Base-by-base conservation (phyloP, 2,797 vertebrate species). In the Anas bernieri region DNA sequence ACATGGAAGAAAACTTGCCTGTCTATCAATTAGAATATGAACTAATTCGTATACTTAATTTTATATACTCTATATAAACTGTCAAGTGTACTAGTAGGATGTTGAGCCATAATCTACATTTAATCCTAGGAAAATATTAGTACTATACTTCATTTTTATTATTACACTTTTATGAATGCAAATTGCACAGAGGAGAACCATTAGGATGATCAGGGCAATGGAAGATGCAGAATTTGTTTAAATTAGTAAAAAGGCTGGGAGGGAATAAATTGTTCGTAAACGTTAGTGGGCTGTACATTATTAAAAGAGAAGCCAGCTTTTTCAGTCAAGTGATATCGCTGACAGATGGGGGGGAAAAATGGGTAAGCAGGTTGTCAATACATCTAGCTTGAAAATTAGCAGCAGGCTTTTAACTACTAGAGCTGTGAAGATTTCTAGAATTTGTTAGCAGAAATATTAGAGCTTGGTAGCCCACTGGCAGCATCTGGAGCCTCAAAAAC, bases 361-460 rank as follows among this genome's bases (percentile, higher is more conserved):
- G 12, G 14, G 21, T 13, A 25, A 79, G 48, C 9, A 64, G 9
- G 2, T 14, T 23, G n/a, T 64, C 7, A 25, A 0, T 50, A 7
- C 6, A 8, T 54, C 0, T 41, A 59, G 1, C 16, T 73, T 82
- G 37, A 67, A 76, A 61, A 39, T 2, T 13, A 17, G 22, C 68
- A 76, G 37, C 28, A 69, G 25, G 7, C 8, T 86, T 86, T 79
- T 70, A 23, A 31, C 9, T 74, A 3, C 14, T 58, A 12, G 13
- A 80, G 20, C 56, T 62, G 22, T 6, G 0, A 85, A 66, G 41
- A 64, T 89, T 77, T 79, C 5, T 16, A 8, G 7, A 72, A 61
- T 12, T 30, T 73, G 22, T 43, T 72, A 54, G 25, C 7, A 18
- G 6, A 73, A 37, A 10, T 66, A 6, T 4, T 70, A 17, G 39